A percentile compares a stretch with the other conserved stretches of the same genome.
These are phyloP conservation scores for Rhingia campestris DNA, from an alignment of 2,888 invertebrate genomes.

Conservation along the genomic window DNA sequence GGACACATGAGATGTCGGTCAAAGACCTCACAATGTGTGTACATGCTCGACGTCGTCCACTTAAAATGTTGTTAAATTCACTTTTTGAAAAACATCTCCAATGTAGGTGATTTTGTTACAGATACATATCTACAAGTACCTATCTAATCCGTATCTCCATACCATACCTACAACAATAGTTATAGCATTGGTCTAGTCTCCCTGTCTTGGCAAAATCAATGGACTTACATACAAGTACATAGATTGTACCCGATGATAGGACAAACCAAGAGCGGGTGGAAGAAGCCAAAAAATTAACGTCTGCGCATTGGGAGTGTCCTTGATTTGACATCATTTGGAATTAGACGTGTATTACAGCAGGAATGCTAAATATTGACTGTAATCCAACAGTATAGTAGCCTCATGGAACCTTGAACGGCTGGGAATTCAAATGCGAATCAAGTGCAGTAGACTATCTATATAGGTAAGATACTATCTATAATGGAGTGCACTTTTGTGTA, in stretches of 20 bases:
- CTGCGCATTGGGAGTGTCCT: conserved; percentile 58
- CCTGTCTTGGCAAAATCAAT: conserved; percentile 41
- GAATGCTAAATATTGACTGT: conserved; percentile 6
- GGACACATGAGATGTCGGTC: conserved; percentile 32
- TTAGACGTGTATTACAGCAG: conserved; percentile 5
- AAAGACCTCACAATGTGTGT: conserved; percentile 38
- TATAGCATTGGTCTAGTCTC: conserved; percentile 62
- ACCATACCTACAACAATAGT: conserved; percentile 38
- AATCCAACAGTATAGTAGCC: conserved; percentile 18
- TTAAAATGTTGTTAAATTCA: conserved; percentile 18
- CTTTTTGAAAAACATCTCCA: neutral
- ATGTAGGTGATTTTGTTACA: conserved; percentile 23
- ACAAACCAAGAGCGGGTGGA: neutral
- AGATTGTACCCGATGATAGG: neutral
- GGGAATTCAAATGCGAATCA: conserved; percentile 28
- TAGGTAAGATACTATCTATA: conserved; percentile 1
- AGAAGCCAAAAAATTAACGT: conserved; percentile 13
- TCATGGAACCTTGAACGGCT: conserved; percentile 41
- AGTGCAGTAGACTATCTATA: conserved; percentile 40
- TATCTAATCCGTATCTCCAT: neutral
- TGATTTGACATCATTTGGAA: conserved; percentile 62
- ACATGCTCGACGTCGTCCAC: neutral
- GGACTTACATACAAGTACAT: neutral
- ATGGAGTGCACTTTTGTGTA: neutral
- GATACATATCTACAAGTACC: neutral